A percentile compares a stretch with the other conserved stretches of the same genome.
phyloP scores from a whole-genome alignment of 2,113 vertebrate species.

The Alethe castanea region DNA sequence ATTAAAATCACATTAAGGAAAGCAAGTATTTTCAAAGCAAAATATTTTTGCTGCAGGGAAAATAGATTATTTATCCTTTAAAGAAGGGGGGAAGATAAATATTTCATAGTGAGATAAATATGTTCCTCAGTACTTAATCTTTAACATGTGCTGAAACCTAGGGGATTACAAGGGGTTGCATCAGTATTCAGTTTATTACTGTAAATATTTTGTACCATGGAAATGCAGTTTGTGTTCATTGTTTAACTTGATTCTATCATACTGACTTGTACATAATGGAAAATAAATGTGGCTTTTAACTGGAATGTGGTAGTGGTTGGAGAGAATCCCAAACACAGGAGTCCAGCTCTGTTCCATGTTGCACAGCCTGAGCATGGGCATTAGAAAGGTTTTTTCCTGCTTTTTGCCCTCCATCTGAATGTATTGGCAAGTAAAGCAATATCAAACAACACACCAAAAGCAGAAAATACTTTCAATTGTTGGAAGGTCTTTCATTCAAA shows the following conservation, averaged over 20 bases:
- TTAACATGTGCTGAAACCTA: neutral
- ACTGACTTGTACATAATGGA: neutral
- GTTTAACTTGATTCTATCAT: neutral
- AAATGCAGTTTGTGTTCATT: neutral
- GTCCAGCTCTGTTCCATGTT: neutral
- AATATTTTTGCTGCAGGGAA: neutral
- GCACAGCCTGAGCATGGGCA: neutral
- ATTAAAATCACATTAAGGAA: neutral
- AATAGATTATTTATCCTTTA: neutral
- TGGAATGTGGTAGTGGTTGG: neutral
- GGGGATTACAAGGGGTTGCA: neutral
- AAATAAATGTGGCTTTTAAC: neutral
- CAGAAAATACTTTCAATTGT: constrained; percentile 3
- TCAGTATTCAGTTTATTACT: neutral
- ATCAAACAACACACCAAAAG: neutral
- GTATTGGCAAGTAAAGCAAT: neutral
- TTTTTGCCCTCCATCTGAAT: neutral
- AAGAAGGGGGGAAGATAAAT: neutral
- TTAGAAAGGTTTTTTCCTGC: neutral
- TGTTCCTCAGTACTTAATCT: constrained; percentile 3
- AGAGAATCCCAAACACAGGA: neutral
- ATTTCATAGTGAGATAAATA: constrained; percentile 15
- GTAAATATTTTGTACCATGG: neutral
- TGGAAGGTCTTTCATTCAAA: neutral
- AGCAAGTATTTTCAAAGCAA: neutral